phyloP scores from a whole-genome alignment of 2,113 vertebrate species.

The Passer domesticus region DNA sequence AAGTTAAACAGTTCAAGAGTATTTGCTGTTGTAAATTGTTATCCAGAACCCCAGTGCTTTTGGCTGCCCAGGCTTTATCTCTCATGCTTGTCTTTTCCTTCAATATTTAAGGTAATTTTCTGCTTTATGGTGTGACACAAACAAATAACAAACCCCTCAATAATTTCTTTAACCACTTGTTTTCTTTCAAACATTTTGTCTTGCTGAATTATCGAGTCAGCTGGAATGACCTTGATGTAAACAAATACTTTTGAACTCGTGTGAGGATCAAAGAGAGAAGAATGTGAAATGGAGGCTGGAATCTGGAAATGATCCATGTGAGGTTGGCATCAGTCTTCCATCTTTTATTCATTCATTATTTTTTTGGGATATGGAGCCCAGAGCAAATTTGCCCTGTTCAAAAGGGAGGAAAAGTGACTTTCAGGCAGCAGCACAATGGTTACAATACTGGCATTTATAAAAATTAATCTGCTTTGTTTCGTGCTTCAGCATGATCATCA shows the following conservation, averaged over 20 bases:
- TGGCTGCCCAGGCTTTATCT: constrained; percentile 22
- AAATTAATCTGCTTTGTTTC: not conserved
- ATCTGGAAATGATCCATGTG: not conserved
- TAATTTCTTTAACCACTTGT: constrained; percentile 33
- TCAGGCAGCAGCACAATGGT: not conserved
- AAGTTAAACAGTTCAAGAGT: constrained; percentile 51
- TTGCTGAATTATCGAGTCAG: constrained; percentile 11
- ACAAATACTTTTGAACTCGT: constrained; percentile 35
- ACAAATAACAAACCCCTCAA: not conserved
- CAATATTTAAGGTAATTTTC: constrained; percentile 36
- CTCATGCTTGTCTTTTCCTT: not conserved
- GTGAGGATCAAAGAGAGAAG: constrained; percentile 27
- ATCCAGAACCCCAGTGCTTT: not conserved
- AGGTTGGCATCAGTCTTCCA: constrained; percentile 2
- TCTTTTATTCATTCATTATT: not conserved
- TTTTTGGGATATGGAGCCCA: not conserved
- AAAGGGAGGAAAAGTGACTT: not conserved
- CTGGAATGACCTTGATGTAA: constrained; percentile 45
- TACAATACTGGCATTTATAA: not conserved
- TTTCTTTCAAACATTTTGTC: constrained; percentile 44
- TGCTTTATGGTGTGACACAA: constrained; percentile 27
- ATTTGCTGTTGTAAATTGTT: constrained; percentile 54
- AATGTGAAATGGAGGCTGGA: not conserved
- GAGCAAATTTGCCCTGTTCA: not conserved
- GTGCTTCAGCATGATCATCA: not conserved